These are phyloP conservation scores for Varanus salvator DNA, from an alignment of 2,113 vertebrate species.

Conservation along the genomic window DNA sequence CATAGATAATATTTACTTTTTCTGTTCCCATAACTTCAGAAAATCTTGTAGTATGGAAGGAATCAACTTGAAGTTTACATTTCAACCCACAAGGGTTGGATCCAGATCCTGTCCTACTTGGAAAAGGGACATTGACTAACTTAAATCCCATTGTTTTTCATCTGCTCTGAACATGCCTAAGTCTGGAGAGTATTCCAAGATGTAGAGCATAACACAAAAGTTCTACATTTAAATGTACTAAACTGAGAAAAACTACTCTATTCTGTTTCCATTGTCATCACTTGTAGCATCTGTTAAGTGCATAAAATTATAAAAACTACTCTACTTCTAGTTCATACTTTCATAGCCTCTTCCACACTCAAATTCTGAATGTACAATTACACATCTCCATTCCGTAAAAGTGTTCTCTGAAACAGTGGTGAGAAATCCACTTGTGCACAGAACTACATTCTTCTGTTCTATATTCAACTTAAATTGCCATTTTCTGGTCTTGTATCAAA, in stretches of 20 bases:
- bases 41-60: background rate
- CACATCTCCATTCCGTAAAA: background rate
- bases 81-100: background rate
- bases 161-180: too few species aligned
- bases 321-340: background rate
- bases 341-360: background rate
- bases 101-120: too few species aligned
- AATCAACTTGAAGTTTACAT: background rate
- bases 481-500: background rate
- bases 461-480: background rate
- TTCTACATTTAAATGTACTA: background rate
- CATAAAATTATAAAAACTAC: background rate
- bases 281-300: background rate
- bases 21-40: background rate
- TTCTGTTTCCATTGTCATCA: background rate
- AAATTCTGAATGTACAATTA: background rate
- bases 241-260: background rate
- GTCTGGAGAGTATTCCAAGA: background rate
- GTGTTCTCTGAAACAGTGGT: background rate
- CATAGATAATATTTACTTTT: background rate
- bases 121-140: too few species aligned
- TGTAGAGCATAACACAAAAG: background rate
- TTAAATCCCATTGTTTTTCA: too few species aligned
- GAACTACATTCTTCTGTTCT: background rate
- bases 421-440: background rate